phyloP scores from a whole-genome alignment of 2,888 invertebrate species.

The Pomacea canaliculata region DNA sequence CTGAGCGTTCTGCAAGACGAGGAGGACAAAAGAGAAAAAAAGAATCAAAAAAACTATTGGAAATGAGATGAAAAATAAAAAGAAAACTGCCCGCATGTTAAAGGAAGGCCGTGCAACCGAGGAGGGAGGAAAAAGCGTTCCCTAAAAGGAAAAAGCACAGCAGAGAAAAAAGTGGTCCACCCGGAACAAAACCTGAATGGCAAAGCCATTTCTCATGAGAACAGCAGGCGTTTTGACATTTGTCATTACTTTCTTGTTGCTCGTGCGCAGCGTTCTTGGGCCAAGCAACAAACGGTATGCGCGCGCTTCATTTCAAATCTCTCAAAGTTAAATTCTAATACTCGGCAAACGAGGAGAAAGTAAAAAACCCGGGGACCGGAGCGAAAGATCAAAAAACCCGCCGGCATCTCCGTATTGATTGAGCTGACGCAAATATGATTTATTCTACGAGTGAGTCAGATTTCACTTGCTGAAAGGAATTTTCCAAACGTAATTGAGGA shows the following conservation, averaged over 20 bases:
- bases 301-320: conserved; percentile 6
- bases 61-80: conserved; percentile 5
- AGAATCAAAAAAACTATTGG: not conserved
- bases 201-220: conserved; percentile 15
- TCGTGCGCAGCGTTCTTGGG: not conserved
- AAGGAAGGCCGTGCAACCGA: not conserved
- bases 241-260: conserved; percentile 16
- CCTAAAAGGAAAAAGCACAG: not conserved
- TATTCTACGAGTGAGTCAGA: conserved; percentile 10
- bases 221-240: conserved; percentile 16
- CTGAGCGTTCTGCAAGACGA: not conserved
- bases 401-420: conserved; percentile 12
- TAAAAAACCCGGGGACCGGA: not conserved
- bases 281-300: not conserved
- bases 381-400: conserved; percentile 9
- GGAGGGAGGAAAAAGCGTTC: not conserved
- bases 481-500: conserved; percentile 18
- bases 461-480: conserved; percentile 1
- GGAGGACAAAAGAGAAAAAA: not conserved
- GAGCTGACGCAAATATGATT: conserved; percentile 18
- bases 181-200: not conserved
- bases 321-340: conserved; percentile 12
- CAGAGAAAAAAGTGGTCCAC: not conserved
- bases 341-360: conserved; percentile 8
- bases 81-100: not conserved